A percentile compares a stretch with the other conserved stretches of the same genome.
Evolutionary conservation across 2,797 vertebrate species (phyloP).

Genomic region (Squalus acanthias): DNA sequence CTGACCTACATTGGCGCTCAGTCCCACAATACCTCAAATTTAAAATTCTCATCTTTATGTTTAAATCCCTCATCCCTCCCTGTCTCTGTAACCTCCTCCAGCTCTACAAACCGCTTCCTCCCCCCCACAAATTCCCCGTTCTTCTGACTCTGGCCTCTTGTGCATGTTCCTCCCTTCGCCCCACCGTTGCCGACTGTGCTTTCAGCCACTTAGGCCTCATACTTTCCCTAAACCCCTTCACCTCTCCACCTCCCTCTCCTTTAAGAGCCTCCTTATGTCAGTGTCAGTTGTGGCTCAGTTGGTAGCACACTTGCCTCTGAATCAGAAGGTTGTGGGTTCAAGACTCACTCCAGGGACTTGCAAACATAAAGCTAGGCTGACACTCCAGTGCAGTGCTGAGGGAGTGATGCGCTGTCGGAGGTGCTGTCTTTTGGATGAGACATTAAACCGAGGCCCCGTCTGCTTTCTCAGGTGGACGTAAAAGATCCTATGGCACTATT

Average conservation of each 20-base stretch:
- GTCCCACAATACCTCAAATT: neutral
- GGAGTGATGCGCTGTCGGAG: too few relatives aligned
- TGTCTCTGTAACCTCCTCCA: neutral
- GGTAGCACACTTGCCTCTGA: too few relatives aligned
- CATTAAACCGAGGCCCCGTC: too few relatives aligned
- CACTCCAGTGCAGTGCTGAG: too few relatives aligned
- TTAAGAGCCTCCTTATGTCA: neutral
- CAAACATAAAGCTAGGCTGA: too few relatives aligned
- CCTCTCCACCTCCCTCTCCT: neutral
- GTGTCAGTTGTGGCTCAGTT: too few relatives aligned
- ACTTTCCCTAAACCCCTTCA: neutral
- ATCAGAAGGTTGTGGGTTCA: too few relatives aligned
- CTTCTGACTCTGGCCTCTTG: neutral
- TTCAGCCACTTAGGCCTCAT: neutral
- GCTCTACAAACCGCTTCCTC: neutral
- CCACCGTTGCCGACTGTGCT: neutral
- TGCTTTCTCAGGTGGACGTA: too few relatives aligned
- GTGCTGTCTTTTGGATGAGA: too few relatives aligned
- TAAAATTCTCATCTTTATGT: neutral
- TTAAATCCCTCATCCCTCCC: neutral
- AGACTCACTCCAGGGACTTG: too few relatives aligned
- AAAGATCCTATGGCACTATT: too few relatives aligned
- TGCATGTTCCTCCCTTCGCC: neutral
- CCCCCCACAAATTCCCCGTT: neutral
- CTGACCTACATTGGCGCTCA: neutral